These are phyloP conservation scores for Eleginops maclovinus DNA, from an alignment of 2,113 vertebrate species.

Conservation along the genomic window DNA sequence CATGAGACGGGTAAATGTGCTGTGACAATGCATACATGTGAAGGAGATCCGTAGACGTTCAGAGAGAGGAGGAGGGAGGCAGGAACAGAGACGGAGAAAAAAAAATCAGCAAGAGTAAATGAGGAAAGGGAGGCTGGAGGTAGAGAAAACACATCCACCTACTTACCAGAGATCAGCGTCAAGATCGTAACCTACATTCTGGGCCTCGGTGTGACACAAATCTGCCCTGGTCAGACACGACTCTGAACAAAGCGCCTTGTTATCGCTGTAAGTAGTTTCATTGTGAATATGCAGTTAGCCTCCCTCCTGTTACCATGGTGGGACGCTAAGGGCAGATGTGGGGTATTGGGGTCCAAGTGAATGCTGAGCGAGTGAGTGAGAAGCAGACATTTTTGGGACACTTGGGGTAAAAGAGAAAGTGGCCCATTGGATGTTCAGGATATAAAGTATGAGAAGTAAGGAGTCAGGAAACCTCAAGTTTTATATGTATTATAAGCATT, in stretches of 20 bases:
- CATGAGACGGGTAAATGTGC: slow-evolving; percentile 54
- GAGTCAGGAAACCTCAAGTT: slow-evolving; percentile 40
- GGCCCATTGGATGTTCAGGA: slow-evolving; percentile 52
- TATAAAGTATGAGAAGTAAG: slow-evolving; percentile 51
- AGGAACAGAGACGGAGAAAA: slow-evolving; percentile 1
- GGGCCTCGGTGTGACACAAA: slow-evolving; percentile 39
- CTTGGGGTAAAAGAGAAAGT: slow-evolving; percentile 71
- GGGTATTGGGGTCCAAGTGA: slow-evolving; percentile 52
- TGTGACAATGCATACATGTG: slow-evolving; percentile 56
- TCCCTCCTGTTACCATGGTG: slow-evolving; percentile 32
- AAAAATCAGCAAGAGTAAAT: slow-evolving; percentile 19
- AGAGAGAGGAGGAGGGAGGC: neutral
- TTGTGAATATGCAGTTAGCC: slow-evolving; percentile 18
- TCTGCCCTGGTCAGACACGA: slow-evolving; percentile 6
- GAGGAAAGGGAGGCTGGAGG: slow-evolving; percentile 8
- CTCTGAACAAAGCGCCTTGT: slow-evolving; percentile 10
- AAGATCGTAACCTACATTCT: slow-evolving; percentile 67
- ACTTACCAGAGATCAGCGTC: slow-evolving; percentile 60
- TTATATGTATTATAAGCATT: slow-evolving; percentile 44
- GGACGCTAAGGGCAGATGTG: slow-evolving; percentile 52
- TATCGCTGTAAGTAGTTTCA: slow-evolving; percentile 30
- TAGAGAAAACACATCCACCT: slow-evolving; percentile 36
- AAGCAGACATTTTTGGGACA: slow-evolving; percentile 74
- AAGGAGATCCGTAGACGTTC: slow-evolving; percentile 24
- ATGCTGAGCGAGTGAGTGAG: slow-evolving; percentile 39